A percentile compares a stretch with the other conserved stretches of the same genome.
Conservation (phyloP, 2,888 invertebrate species). For the Meteorus colon region DNA sequence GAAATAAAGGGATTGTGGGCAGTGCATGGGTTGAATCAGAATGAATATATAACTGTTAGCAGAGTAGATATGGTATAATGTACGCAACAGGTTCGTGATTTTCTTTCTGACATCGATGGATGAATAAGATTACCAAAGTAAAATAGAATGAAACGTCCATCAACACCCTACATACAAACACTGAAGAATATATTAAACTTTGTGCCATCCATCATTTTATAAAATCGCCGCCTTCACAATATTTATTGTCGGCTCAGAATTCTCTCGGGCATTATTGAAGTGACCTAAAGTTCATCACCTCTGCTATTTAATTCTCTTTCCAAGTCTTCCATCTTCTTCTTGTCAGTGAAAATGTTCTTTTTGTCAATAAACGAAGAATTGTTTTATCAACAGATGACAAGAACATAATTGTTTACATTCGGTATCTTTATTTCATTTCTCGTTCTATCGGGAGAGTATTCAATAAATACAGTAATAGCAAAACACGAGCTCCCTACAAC, state of each 20-base stretch:
- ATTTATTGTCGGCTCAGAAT: background rate
- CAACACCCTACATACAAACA: background rate
- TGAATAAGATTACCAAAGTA: constrained; percentile 18
- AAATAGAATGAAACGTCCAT: constrained; percentile 1
- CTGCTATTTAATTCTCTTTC: background rate
- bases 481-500: constrained; percentile 49
- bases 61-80: background rate
- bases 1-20: background rate
- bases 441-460: constrained; percentile 46
- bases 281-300: background rate
- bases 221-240: constrained; percentile 19
- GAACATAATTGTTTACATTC: background rate
- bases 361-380: background rate
- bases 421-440: background rate
- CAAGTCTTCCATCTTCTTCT: background rate
- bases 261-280: constrained; percentile 9
- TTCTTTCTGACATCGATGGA: constrained; percentile 28
- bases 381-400: background rate
- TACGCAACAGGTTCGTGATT: constrained; percentile 41
- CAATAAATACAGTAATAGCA: constrained; percentile 49
- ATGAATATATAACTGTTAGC: background rate
- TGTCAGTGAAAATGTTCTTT: background rate
- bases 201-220: constrained; percentile 32
- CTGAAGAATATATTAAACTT: background rate
- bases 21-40: background rate